These are phyloP conservation scores for Orycteropus afer DNA, from an alignment of 2,113 vertebrate genomes.

Conservation along the genomic window DNA sequence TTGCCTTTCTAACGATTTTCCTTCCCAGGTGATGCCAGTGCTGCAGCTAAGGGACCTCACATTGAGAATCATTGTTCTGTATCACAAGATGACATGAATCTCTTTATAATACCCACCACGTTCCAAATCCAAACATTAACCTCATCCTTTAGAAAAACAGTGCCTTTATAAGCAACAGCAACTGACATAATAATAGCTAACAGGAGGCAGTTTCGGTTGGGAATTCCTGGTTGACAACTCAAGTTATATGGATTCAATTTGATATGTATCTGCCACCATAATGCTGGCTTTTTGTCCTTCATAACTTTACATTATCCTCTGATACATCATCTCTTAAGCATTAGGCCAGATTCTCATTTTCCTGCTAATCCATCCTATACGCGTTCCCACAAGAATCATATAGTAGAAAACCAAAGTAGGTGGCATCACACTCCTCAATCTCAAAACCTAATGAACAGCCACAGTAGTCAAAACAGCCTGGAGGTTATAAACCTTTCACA, in stretches of 20 bases:
- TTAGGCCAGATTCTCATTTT: background rate
- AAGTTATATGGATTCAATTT: background rate
- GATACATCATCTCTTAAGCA: background rate
- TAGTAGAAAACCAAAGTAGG: no score
- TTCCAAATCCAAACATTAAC: background rate
- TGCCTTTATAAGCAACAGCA: background rate
- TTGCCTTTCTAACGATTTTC: background rate
- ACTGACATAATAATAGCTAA: background rate
- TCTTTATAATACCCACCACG: background rate
- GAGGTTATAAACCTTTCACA: no score
- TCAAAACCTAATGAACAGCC: no score
- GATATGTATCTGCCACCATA: background rate
- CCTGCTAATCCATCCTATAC: background rate
- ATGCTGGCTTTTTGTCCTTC: background rate
- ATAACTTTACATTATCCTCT: background rate
- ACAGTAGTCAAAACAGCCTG: no score
- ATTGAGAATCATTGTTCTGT: background rate
- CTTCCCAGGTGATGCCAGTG: background rate
- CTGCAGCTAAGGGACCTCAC: background rate
- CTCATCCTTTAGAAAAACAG: background rate
- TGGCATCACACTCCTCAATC: no score
- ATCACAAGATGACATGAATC: background rate
- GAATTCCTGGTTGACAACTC: background rate
- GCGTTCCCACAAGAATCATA: background rate
- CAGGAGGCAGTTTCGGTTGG: background rate